Base-by-base conservation (phyloP, 2,888 invertebrate species). In the Coleophora deauratella region DNA sequence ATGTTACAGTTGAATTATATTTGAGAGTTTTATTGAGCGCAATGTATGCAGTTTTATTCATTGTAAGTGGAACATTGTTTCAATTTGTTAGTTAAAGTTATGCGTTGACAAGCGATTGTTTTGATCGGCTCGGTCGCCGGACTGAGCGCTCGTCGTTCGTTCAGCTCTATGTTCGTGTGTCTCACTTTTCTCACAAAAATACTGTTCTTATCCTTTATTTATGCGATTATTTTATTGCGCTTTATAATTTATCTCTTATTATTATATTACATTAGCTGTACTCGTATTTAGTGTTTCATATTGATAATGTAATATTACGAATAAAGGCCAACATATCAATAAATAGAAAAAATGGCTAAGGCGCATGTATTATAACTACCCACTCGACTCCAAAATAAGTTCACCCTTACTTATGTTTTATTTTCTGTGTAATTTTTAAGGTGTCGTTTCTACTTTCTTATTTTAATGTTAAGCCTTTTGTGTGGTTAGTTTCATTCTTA, bases 11-110 rank as follows among this genome's bases (percentile, higher is more conserved):
- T 84, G 72, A 82, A 85, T 81, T 85, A 84, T 84, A 84, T 84
- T 84, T 81, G 82, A 85, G 84, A 85, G 84, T 84, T 85, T 85
- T 84, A 82, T 84, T 81, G 68, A 80, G 80, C 81, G 82, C 81
- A 76, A 76, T 77, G 72, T 80, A 78, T 74, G 78, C 80, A 82
- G 76, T 82, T 84, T 80, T 77, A 82, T 84, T 85, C 76, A 84
- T 82, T 77, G 74, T 80, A 81, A 80, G 79, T 78, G 75, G 21
- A 79, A 77, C 67, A 81, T 82, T 79, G 82, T 84, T 85, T 85
- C 78, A 69, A 82, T 82, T 80, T 82, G 84, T 84, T 84, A 72
- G 81, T 85, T 85, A 81, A 82, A 78, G 82, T 84, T 84, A 84
- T 82, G 77, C 80, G 81, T 84, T 82, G 65, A 69, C 57, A 65